A percentile compares a stretch with the other conserved stretches of the same genome.
Evolutionary conservation across 2,797 vertebrate species (phyloP).

Genomic region (Hoplostethus atlanticus): DNA sequence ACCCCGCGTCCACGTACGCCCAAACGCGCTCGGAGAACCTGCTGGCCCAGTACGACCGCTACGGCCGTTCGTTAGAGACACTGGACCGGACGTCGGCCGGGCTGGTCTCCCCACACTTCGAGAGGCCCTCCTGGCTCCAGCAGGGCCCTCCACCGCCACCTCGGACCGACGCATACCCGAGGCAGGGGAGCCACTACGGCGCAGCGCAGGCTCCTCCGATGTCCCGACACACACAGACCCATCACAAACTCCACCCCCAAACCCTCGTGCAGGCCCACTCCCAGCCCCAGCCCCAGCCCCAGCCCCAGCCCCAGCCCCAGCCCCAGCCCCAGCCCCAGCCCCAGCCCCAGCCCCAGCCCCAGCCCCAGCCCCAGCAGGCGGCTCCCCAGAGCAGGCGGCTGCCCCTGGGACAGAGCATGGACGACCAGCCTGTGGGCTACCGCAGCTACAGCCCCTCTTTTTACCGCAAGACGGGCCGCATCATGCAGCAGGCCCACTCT

Average conservation of each 20-base stretch:
- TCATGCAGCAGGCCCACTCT: constrained; percentile 91
- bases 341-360: constrained; percentile 36
- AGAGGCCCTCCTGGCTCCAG: constrained; percentile 80
- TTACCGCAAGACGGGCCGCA: constrained; percentile 93
- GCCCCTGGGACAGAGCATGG: constrained; percentile 85
- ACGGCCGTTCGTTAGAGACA: constrained; percentile 89
- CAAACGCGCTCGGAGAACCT: constrained; percentile 90
- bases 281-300: constrained; percentile 51
- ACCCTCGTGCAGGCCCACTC: constrained; percentile 43
- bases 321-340: constrained; percentile 45
- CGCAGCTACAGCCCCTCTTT: constrained; percentile 98
- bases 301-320: constrained; percentile 54
- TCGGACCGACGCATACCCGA: constrained; percentile 74
- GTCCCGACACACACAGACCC: constrained; percentile 61
- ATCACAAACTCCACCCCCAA: constrained; percentile 68
- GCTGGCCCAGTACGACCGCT: constrained; percentile 82
- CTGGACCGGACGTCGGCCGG: constrained; percentile 83
- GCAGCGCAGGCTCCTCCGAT: constrained; percentile 43
- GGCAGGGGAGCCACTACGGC: constrained; percentile 67
- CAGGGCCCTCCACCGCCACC: constrained; percentile 76
- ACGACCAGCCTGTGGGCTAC: constrained; percentile 93
- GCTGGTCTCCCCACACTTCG: constrained; percentile 82
- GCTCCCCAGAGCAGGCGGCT: constrained; percentile 75
- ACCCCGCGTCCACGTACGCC: constrained; percentile 66
- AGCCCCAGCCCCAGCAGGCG: constrained; percentile 63